Evolutionary conservation across 2,888 invertebrate genomes (phyloP), one percentile per base, ranked within the genome.

Genomic region (Periphyllus acericola): DNA sequence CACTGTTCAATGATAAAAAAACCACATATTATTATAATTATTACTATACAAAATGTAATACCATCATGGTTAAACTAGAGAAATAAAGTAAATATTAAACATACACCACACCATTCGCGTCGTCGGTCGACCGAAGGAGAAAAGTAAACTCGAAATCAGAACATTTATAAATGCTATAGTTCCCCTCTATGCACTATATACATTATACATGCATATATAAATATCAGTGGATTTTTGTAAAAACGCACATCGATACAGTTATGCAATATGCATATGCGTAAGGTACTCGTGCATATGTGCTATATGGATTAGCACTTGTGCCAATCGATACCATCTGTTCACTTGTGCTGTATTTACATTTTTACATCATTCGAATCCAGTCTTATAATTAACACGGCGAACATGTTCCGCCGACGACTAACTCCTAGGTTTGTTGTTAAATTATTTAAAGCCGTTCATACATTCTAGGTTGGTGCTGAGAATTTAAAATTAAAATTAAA

Each of bases 1-100:
- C 96, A 96, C 96, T 96, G 36, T 36, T 36, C 6, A n/a, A n/a
- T n/a, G n/a, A 91, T 25, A 91, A 90, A 89, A 90, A 9, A 14
- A 66, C 90, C 90, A 90, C 88, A 87, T 72, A 83, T n/a, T 1
- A 60, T 32, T 17, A 40, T 89, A 74, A n/a, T 25, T 9, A 5
- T 52, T 6, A 25, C 19, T 52, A 36, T n/a, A 5, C 19, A 66
- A 29, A 40, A 40, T 4, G 0, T 40, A 40, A 71, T 52, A n/a
- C 21, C 2, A 17, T 40, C 46, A 9, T 46, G 46, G 9, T 46
- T 11, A n/a, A 68, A 0, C 9, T 81, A n/a, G n/a, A 14, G 55
- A 19, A 14, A 29, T 34, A 6, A n/a, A 55, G 52, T 29, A 72
- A 14, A 17, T 34, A 80, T n/a, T 36, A 55, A 25, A n/a, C n/a